These are phyloP conservation scores for Acipenser ruthenus DNA, from an alignment of 2,797 vertebrate genomes.

Conservation along the genomic window DNA sequence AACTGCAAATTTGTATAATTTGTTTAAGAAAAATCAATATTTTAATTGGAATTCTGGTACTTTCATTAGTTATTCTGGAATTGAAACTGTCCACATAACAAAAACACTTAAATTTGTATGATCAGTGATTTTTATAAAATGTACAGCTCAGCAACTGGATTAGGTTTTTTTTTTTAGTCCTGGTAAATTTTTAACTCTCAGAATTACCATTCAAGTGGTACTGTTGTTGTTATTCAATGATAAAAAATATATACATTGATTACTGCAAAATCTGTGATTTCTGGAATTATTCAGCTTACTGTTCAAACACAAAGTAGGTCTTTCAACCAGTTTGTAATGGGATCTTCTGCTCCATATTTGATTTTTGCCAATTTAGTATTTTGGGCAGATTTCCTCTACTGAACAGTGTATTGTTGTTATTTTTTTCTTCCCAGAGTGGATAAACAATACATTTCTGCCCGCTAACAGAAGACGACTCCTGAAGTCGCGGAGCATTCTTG, in stretches of 20 bases:
- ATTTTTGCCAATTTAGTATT: not conserved
- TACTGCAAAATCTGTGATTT: not conserved
- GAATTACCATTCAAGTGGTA: too few relatives aligned
- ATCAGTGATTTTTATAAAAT: too few relatives aligned
- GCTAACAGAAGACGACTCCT: constrained; percentile 28
- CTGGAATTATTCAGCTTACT: not conserved
- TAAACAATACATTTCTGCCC: constrained; percentile 34
- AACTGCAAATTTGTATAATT: too few relatives aligned
- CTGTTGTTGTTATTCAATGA: too few relatives aligned
- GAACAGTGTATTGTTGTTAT: not conserved
- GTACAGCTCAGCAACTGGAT: too few relatives aligned
- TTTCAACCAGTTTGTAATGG: too few relatives aligned
- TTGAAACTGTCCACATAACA: not conserved
- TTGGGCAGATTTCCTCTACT: not conserved
- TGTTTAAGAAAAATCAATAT: too few relatives aligned
- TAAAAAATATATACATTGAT: not conserved
- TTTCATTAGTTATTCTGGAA: not conserved
- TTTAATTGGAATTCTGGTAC: too few relatives aligned
- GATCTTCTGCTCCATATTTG: too few relatives aligned
- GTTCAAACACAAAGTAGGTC: too few relatives aligned
- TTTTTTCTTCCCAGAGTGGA: constrained; percentile 26
- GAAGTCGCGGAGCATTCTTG: constrained; percentile 25
- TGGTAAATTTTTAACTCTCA: too few relatives aligned
- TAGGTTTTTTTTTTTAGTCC: too few relatives aligned
- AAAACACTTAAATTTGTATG: not conserved